These are phyloP conservation scores for Auanema freiburgensis DNA, from an alignment of 2,888 invertebrate species.

Conservation along the genomic window DNA sequence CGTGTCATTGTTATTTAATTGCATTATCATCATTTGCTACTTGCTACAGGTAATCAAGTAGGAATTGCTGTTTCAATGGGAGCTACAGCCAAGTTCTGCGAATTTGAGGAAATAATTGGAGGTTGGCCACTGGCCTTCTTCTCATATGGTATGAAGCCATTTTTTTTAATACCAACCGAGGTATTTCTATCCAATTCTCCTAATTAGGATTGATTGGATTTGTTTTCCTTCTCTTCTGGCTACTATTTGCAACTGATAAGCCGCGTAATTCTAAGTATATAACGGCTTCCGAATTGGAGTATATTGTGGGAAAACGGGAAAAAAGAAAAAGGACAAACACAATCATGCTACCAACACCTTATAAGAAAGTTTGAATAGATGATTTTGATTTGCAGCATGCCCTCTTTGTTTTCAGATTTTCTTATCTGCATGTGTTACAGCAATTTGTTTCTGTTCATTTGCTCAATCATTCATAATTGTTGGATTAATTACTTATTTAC, in stretches of 20 bases:
- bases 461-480: constrained; percentile 59
- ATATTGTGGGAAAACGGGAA: constrained; percentile 28
- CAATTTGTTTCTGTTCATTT: constrained; percentile 57
- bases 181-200: neutral
- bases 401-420: constrained; percentile 38
- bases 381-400: neutral
- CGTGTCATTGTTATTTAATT: neutral
- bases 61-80: constrained; percentile 57
- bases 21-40: neutral
- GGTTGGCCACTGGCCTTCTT: constrained; percentile 59
- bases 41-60: constrained; percentile 33
- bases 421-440: constrained; percentile 48
- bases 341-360: constrained; percentile 44
- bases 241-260: constrained; percentile 41
- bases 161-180: neutral
- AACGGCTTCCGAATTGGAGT: constrained; percentile 49
- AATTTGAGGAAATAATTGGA: constrained; percentile 35
- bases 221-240: constrained; percentile 49
- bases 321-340: constrained; percentile 30
- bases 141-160: constrained; percentile 36
- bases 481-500: constrained; percentile 54
- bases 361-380: constrained; percentile 33
- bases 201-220: constrained; percentile 41
- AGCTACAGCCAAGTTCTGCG: constrained; percentile 53
- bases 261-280: constrained; percentile 52